Conservation (phyloP, 1,140 invertebrate genomes). For the Apis mellifera region DNA sequence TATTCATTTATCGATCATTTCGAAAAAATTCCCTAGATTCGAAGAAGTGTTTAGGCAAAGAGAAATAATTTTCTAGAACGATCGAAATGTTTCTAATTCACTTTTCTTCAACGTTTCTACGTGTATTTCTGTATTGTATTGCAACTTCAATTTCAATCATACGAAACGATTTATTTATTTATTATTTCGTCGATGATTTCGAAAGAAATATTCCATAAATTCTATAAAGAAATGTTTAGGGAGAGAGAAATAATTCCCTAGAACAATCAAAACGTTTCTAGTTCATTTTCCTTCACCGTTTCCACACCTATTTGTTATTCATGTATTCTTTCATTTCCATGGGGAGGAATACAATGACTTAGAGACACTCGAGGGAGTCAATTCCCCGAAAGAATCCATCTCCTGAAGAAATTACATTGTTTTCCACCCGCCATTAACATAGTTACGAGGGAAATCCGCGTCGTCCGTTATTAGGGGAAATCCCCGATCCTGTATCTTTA, state of each 20-base stretch:
- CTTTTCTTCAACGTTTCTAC: not conserved
- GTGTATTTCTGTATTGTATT: not conserved
- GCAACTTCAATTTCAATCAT: too few species aligned
- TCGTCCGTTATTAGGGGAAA: not conserved
- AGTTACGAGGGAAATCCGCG: not conserved
- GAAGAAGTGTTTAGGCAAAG: too few species aligned
- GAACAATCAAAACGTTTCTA: not conserved
- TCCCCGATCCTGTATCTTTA: not conserved
- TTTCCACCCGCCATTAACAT: not conserved
- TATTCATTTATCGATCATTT: too few species aligned
- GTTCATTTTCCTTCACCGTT: not conserved
- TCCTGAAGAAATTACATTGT: not conserved
- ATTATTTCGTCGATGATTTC: too few species aligned
- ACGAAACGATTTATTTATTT: too few species aligned
- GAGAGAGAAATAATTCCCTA: not conserved
- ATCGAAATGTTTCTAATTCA: not conserved
- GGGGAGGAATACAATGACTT: not conserved
- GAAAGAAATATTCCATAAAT: too few species aligned
- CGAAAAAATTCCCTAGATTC: too few species aligned
- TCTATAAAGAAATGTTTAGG: too few species aligned
- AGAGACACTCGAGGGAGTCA: not conserved
- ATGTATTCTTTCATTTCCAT: constrained; percentile 9
- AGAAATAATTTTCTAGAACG: not conserved
- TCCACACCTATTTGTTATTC: not conserved
- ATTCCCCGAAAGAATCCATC: too few species aligned